These are phyloP conservation scores for Myripristis murdjan DNA, from an alignment of 2,797 vertebrate species.

Conservation along the genomic window DNA sequence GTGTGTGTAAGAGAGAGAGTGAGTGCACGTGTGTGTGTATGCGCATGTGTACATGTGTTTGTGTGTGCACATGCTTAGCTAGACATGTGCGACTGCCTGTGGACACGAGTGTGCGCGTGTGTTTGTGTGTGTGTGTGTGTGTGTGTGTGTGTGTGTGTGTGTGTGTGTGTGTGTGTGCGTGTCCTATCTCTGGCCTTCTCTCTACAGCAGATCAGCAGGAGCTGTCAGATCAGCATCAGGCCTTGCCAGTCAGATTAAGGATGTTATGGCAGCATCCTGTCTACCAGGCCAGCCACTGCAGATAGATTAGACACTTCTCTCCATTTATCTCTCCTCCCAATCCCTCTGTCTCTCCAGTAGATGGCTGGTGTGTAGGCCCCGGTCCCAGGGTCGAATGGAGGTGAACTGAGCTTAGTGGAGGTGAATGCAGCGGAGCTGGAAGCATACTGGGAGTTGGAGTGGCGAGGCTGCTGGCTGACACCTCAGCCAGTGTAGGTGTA, in stretches of 20 bases:
- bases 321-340: slow-evolving; percentile 64
- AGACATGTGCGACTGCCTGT: no score
- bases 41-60: no score
- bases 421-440: slow-evolving; percentile 19
- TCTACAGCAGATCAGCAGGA: slow-evolving; percentile 73
- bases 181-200: slow-evolving; percentile 65
- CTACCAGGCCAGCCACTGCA: slow-evolving; percentile 72
- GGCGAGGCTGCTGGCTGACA: no score
- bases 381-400: slow-evolving; percentile 54
- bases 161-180: slow-evolving; percentile 32
- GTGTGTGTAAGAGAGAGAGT: no score
- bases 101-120: no score
- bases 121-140: no score
- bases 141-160: no score
- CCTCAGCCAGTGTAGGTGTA: no score
- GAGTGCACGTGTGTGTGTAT: no score
- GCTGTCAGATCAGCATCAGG: slow-evolving; percentile 82
- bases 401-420: slow-evolving; percentile 23
- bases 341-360: slow-evolving; percentile 59
- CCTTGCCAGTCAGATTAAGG: slow-evolving; percentile 82
- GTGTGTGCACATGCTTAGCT: no score
- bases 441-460: no score
- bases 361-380: slow-evolving; percentile 30
- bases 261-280: slow-evolving; percentile 78
- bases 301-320: slow-evolving; percentile 73